Conservation (phyloP, 1,140 invertebrate genomes). For the Eriosoma lanigerum region DNA sequence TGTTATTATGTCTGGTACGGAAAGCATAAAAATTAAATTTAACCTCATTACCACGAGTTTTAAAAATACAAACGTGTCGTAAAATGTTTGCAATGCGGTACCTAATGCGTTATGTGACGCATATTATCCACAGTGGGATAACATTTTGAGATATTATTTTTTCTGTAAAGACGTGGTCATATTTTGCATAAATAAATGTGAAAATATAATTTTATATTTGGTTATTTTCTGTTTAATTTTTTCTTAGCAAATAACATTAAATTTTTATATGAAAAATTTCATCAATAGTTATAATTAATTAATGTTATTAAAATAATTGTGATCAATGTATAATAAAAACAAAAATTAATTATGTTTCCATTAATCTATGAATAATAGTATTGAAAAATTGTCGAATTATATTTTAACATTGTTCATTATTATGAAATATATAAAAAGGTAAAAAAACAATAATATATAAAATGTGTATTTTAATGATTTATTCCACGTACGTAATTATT, state of each 20-base stretch:
- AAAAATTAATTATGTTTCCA: too few species aligned
- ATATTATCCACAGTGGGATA: background rate
- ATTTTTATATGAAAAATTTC: background rate
- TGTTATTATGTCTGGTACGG: background rate
- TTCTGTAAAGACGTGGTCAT: background rate
- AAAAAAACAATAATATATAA: too few species aligned
- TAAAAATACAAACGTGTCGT: slow-evolving; percentile 34
- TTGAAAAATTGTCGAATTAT: too few species aligned
- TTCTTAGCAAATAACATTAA: too few species aligned
- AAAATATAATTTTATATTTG: background rate
- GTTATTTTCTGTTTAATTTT: background rate
- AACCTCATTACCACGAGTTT: slow-evolving; percentile 13
- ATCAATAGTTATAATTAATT: too few species aligned
- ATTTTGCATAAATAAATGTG: background rate
- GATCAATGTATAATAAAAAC: too few species aligned
- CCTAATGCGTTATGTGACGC: background rate
- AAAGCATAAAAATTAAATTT: slow-evolving; percentile 47
- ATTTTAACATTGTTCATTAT: too few species aligned
- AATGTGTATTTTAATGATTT: too few species aligned
- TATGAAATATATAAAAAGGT: too few species aligned
- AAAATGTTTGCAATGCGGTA: slow-evolving; percentile 3
- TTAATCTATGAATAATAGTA: too few species aligned
- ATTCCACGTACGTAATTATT: too few species aligned
- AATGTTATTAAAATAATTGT: too few species aligned
- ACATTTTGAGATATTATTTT: slow-evolving; percentile 17